These are phyloP conservation scores for Cerastis rubricosa DNA, from an alignment of 2,888 invertebrate genomes.

Conservation along the genomic window DNA sequence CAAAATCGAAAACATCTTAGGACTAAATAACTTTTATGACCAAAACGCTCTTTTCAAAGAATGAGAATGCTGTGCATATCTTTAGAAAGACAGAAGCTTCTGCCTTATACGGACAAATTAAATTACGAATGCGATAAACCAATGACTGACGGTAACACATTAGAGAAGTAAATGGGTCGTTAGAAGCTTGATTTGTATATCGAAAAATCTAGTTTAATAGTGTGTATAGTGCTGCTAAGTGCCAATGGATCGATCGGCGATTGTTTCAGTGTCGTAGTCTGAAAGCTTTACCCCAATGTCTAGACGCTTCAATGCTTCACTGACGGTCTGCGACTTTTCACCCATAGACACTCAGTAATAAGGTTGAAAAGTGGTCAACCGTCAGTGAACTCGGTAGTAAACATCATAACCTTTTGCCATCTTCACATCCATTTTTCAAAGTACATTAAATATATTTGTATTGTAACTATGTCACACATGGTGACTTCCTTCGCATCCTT, in stretches of 20 bases:
- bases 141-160: not conserved
- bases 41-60: not conserved
- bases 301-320: not conserved
- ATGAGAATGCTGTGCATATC: not conserved
- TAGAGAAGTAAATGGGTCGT: not conserved
- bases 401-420: no score
- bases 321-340: no score
- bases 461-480: no score
- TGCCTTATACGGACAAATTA: not conserved
- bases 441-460: no score
- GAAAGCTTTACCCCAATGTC: not conserved
- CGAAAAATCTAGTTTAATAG: not conserved
- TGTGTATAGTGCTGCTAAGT: not conserved
- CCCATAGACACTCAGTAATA: no score
- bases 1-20: not conserved
- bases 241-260: conserved; percentile 7
- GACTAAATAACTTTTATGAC: not conserved
- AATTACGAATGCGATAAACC: not conserved
- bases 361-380: no score
- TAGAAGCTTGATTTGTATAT: not conserved
- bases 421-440: no score
- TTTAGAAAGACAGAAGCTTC: not conserved
- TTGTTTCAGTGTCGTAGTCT: not conserved
- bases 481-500: no score
- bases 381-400: no score